These are phyloP conservation scores for Girardia tigrina DNA, from an alignment of 2,888 invertebrate species.

Conservation along the genomic window DNA sequence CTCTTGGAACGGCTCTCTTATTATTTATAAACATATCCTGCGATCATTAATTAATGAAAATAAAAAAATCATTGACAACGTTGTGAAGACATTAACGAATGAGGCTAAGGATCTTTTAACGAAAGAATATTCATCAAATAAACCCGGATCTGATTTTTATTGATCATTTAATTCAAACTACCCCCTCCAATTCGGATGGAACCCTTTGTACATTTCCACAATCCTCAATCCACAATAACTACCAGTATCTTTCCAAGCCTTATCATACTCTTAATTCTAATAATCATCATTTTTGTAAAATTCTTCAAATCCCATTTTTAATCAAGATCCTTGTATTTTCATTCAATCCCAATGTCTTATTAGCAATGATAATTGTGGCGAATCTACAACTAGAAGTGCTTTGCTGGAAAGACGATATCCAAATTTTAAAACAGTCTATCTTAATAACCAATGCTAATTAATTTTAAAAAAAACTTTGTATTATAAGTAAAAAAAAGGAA, in stretches of 20 bases:
- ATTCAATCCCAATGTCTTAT: conserved; percentile 8
- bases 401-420: conserved; percentile 13
- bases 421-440: background rate
- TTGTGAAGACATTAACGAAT: too few species aligned
- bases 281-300: background rate
- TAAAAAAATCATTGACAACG: too few species aligned
- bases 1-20: too few species aligned
- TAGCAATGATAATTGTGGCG: background rate
- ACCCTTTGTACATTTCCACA: background rate
- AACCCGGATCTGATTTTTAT: background rate
- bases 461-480: too few species aligned
- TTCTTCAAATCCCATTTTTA: background rate
- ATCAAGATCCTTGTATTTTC: background rate
- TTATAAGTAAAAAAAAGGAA: too few species aligned
- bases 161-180: background rate
- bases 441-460: conserved; percentile 1
- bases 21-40: too few species aligned
- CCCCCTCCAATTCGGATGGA: background rate
- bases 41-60: too few species aligned
- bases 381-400: conserved; percentile 2
- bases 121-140: too few species aligned
- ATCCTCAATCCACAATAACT: conserved; percentile 15
- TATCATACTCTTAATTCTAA: conserved; percentile 11
- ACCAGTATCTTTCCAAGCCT: background rate
- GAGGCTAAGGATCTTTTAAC: too few species aligned